Base-by-base conservation (phyloP, 2,888 invertebrate genomes). In the Iselma pallidipennis region DNA sequence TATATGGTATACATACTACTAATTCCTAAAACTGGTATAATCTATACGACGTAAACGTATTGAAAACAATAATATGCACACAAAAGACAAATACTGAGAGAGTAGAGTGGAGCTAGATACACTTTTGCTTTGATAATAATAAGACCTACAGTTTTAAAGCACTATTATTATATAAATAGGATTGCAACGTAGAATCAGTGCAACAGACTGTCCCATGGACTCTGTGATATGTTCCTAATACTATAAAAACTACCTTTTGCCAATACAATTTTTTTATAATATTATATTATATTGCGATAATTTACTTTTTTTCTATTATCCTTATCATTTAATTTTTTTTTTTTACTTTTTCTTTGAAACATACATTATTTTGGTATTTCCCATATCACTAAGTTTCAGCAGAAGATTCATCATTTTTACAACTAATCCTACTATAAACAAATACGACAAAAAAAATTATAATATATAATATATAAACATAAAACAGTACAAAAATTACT, bases 61-160 rank as follows among this genome's bases (percentile, higher is more conserved):
- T 68, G 66, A 67, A 68, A 74, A 71, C 66, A 71, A 74, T 74
- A 77, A 79, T n/a, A n/a, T 77, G 72, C 76, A 78, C 77, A 75
- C 76, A 73, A 76, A 78, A 76, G 76, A 78, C 75, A 77, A 79
- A 80, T 80, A 80, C 79, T 79, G 79, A 78, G n/a, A n/a, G n/a
- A n/a, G n/a, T n/a, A 37, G 74, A 78, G 74, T 75, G 75, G 76
- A 76, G 76, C 74, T n/a, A 75, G 74, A 75, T 76, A 76, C 71
- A 71, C n/a, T n/a, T n/a, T n/a, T n/a, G n/a, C n/a, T 74, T 70
- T 37, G 70, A 70, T 68, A 63, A 61, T 56, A 66, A 25, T 49
- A 63, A 67, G 61, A 61, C 63, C 70, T 76, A 76, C 70, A 61
- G 63, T 71, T 63, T 77, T 78, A 79, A 80, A 80, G 80, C 80